These are phyloP conservation scores for Sorex maritimensis DNA, from an alignment of 2,797 vertebrate genomes.

Conservation along the genomic window DNA sequence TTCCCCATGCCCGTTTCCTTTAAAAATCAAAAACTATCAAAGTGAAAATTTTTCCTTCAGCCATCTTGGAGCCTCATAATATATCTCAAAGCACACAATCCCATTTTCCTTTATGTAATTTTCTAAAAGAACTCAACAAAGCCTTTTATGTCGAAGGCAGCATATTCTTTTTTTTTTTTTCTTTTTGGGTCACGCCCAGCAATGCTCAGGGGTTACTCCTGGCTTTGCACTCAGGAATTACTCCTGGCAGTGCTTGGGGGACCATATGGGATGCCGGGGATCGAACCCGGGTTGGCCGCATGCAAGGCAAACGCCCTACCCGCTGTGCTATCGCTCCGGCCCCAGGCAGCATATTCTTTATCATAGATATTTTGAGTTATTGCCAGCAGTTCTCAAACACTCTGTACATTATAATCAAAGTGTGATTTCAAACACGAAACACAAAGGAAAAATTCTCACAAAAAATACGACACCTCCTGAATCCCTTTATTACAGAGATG, in stretches of 20 bases:
- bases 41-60: not conserved
- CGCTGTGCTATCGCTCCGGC: too few relatives aligned
- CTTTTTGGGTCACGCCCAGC: too few relatives aligned
- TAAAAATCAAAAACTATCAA: too few relatives aligned
- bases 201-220: too few relatives aligned
- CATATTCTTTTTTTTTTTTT: conserved; percentile 9
- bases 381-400: not conserved
- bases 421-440: conserved; percentile 10
- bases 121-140: conserved; percentile 13
- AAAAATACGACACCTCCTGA: not conserved
- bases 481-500: too few relatives aligned
- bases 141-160: not conserved
- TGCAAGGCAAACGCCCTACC: too few relatives aligned
- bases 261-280: too few relatives aligned
- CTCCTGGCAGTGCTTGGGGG: too few relatives aligned
- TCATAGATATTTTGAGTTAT: conserved; percentile 25
- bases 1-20: too few relatives aligned
- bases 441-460: not conserved
- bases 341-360: not conserved
- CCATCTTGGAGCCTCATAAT: not conserved
- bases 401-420: not conserved
- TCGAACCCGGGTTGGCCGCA: too few relatives aligned
- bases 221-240: too few relatives aligned
- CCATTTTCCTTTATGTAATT: not conserved
- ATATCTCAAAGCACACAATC: not conserved